A percentile compares a stretch with the other conserved stretches of the same genome.
These are phyloP conservation scores for Phylloscopus trochilus DNA, from an alignment of 2,113 vertebrate genomes.

Conservation along the genomic window DNA sequence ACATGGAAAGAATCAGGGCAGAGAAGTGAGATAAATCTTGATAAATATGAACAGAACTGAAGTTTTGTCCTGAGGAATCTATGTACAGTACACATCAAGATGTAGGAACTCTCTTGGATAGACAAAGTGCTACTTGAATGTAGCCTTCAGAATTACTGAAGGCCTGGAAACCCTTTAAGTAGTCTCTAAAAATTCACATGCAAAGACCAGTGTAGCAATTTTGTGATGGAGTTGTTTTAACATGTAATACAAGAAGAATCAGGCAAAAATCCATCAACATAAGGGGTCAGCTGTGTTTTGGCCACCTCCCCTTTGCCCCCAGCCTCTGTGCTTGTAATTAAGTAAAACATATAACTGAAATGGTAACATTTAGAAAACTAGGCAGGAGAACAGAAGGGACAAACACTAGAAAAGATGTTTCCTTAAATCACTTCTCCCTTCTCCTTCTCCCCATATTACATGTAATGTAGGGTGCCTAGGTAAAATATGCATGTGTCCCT, in stretches of 20 bases:
- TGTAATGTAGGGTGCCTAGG: background rate
- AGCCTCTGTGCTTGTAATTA: background rate
- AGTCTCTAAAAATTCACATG: background rate
- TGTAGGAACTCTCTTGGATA: background rate
- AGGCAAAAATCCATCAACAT: background rate
- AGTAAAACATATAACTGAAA: background rate
- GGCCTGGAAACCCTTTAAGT: background rate
- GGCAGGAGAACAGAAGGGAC: background rate
- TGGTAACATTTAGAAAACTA: background rate
- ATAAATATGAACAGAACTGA: background rate
- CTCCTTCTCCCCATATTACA: background rate
- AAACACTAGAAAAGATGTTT: background rate
- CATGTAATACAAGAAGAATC: background rate
- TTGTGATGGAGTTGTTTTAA: background rate
- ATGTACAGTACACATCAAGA: background rate
- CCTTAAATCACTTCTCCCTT: background rate
- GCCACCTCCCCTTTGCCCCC: fast-evolving
- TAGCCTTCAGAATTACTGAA: background rate
- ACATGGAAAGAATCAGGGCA: background rate
- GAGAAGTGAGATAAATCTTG: background rate
- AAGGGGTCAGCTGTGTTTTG: background rate
- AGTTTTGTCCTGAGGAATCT: background rate
- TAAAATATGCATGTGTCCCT: background rate
- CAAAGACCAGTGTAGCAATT: background rate
- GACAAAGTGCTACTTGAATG: background rate